Base-by-base conservation (phyloP, 2,888 invertebrate species). In the Anodontia alba region DNA sequence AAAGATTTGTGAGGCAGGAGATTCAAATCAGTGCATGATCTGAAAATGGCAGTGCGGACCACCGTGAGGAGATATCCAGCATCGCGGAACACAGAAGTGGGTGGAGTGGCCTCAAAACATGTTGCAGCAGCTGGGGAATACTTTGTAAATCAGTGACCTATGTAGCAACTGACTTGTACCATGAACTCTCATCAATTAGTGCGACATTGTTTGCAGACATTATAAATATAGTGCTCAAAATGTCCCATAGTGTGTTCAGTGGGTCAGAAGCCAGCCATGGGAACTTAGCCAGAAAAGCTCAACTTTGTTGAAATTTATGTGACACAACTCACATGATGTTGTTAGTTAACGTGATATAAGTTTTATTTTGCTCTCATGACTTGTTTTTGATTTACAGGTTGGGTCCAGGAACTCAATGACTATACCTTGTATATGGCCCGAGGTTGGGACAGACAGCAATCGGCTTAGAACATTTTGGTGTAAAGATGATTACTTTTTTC, bases 11-110 rank as follows among this genome's bases (percentile, higher is more conserved):
- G 57, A 57, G 5, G 5, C 26, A 29, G 29, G n/a, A n/a, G n/a
- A n/a, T n/a, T n/a, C n/a, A n/a, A n/a, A n/a, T n/a, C n/a, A n/a
- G n/a, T n/a, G n/a, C 29, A 57, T 26, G 57, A 57, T 26, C 57
- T 57, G 29, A 57, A 29, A 29, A 57, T 57, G 57, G 57, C 57
- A 57, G 57, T n/a, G n/a, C n/a, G n/a, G n/a, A n/a, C n/a, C n/a
- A n/a, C n/a, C n/a, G n/a, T 57, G 26, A 29, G 29, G 26, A 57
- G 29, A 29, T 57, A 57, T 17, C 3, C 26, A 26, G 29, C 26
- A 10, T 29, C 29, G 10, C 29, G 57, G 57, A 26, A 26, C 57
- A 29, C 26, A 29, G 29, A 57, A 57, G 23, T 57, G 57, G 26
- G 57, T 26, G 57, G 17, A 57, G 17, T 8, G 57, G 29, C 57